Conservation (phyloP, 1,140 invertebrate species). For the Papilio helenus region DNA sequence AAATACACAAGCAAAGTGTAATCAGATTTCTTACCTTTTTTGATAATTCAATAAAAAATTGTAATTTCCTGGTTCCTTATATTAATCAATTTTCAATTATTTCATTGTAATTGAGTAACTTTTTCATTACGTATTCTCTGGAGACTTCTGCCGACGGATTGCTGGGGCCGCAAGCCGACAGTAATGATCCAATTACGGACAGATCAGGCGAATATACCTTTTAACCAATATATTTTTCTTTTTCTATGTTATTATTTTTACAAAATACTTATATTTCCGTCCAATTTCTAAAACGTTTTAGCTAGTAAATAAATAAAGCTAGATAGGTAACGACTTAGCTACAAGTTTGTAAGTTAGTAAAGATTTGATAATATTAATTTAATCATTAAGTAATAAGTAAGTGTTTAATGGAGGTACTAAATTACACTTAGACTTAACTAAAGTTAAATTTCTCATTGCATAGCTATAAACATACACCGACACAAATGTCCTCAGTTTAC, state of each 20-base stretch:
- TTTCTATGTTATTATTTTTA: slow-evolving; percentile 19
- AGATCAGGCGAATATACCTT: slow-evolving; percentile 15
- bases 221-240: not conserved
- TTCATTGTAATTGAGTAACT: slow-evolving; percentile 24
- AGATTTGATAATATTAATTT: no score
- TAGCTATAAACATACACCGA: no score
- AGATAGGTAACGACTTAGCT: no score
- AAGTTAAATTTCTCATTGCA: no score
- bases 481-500: no score
- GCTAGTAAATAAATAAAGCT: no score
- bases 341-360: no score
- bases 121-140: slow-evolving; percentile 26
- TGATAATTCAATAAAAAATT: slow-evolving; percentile 12
- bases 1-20: not conserved
- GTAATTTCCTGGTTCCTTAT: not conserved
- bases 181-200: slow-evolving; percentile 21
- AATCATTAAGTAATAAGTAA: no score
- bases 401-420: no score
- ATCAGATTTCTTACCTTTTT: not conserved
- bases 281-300: no score
- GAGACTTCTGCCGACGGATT: slow-evolving; percentile 5
- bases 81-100: slow-evolving; percentile 28
- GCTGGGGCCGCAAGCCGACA: slow-evolving; percentile 13
- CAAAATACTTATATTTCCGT: not conserved
- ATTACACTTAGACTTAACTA: no score